Evolutionary conservation across 1,140 invertebrate species (phyloP).

Genomic region (Oryctes rhinoceros): DNA sequence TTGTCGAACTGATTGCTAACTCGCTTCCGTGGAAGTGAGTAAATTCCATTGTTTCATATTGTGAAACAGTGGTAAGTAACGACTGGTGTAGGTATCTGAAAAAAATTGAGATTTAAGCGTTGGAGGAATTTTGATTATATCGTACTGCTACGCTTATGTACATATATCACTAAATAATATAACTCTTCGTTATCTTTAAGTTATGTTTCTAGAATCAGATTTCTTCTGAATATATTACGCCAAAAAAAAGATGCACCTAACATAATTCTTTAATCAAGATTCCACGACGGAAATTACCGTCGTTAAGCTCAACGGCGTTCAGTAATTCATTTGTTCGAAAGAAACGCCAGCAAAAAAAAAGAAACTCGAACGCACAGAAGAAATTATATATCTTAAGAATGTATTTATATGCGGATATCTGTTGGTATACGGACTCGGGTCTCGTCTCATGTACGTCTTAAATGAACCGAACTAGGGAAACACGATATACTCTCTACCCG

Average conservation of each 20-base stretch:
- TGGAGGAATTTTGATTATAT: too few relatives aligned
- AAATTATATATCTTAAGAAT: background rate
- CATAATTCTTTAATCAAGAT: slow-evolving; percentile 22
- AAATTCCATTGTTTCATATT: too few relatives aligned
- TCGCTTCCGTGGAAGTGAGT: too few relatives aligned
- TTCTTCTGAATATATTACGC: too few relatives aligned
- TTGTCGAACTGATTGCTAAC: too few relatives aligned
- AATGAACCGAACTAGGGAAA: slow-evolving; percentile 29
- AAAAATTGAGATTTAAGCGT: too few relatives aligned
- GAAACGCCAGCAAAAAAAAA: background rate
- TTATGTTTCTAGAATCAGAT: too few relatives aligned
- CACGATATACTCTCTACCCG: background rate
- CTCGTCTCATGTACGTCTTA: slow-evolving; percentile 11
- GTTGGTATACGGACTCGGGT: background rate
- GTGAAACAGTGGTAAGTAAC: too few relatives aligned
- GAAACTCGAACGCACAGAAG: background rate
- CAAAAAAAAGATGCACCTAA: background rate
- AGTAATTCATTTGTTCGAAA: slow-evolving; percentile 8
- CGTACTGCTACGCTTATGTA: too few relatives aligned
- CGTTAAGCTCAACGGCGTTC: background rate
- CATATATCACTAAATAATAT: too few relatives aligned
- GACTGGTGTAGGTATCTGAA: too few relatives aligned
- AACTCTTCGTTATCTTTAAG: too few relatives aligned
- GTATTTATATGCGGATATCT: background rate
- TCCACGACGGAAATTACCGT: slow-evolving; percentile 18